phyloP scores from a whole-genome alignment of 1,140 invertebrate genomes.

The Heliconius congener region DNA sequence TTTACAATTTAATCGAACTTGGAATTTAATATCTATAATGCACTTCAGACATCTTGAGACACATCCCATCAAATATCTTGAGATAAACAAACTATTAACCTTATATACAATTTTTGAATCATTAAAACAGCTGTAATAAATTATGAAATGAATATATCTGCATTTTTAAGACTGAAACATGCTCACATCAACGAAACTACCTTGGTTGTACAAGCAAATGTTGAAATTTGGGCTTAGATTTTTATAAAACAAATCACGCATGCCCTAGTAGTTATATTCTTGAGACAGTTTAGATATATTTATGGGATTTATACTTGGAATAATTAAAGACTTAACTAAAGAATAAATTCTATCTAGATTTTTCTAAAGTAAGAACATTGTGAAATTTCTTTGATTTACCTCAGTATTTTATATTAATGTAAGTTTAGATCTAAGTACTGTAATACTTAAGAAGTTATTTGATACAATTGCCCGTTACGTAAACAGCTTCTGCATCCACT shows the following conservation, averaged over 20 bases:
- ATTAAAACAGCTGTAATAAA: neutral
- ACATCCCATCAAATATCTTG: no score
- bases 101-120: neutral
- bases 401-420: neutral
- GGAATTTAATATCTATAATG: no score
- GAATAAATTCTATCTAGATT: neutral
- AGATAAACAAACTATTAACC: no score
- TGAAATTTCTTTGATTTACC: neutral
- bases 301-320: neutral
- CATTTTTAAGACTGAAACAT: no score
- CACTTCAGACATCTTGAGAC: no score
- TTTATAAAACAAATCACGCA: no score
- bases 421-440: neutral
- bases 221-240: no score
- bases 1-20: no score
- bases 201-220: no score
- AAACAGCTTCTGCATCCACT: conserved; percentile 26
- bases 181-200: no score
- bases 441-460: neutral
- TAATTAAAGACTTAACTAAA: neutral
- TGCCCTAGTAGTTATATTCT: no score
- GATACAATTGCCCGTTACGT: conserved; percentile 21
- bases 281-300: no score
- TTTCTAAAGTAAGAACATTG: neutral
- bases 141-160: neutral